A percentile compares a stretch with the other conserved stretches of the same genome.
phyloP scores from a whole-genome alignment of 1,140 invertebrate species.

The Pachyrhynchus sulphureomaculatus region DNA sequence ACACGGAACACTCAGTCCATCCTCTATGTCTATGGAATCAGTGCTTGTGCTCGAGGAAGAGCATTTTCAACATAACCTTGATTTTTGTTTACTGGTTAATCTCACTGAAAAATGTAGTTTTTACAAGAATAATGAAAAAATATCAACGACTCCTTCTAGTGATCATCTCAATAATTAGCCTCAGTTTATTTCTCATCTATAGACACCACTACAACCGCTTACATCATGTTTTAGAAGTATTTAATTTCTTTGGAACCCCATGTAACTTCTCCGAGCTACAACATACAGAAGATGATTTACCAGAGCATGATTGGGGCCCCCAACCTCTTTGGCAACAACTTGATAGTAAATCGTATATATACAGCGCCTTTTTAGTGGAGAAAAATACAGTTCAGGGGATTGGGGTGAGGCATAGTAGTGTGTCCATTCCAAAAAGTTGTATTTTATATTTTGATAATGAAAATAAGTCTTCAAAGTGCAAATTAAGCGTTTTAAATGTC shows the following conservation, averaged over 20 bases:
- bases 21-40: no score
- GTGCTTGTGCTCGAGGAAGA: no score
- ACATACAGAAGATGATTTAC: constrained; percentile 52
- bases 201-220: constrained; percentile 75
- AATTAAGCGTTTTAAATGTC: constrained; percentile 52
- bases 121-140: constrained; percentile 62
- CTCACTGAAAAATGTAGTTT: background rate
- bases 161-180: constrained; percentile 64
- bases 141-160: constrained; percentile 72
- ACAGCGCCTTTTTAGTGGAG: constrained; percentile 57
- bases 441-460: constrained; percentile 59
- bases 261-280: constrained; percentile 54
- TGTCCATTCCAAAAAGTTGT: constrained; percentile 54
- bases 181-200: constrained; percentile 71
- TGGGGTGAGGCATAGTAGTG: constrained; percentile 51
- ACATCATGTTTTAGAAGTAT: constrained; percentile 72
- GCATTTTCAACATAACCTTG: no score
- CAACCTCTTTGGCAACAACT: constrained; percentile 47
- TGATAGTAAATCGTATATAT: constrained; percentile 55
- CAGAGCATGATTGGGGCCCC: constrained; percentile 48
- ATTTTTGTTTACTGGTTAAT: no score
- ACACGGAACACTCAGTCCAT: no score
- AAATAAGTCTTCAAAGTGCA: constrained; percentile 55
- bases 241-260: constrained; percentile 74
- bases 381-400: constrained; percentile 56